Evolutionary conservation across 2,888 invertebrate species (phyloP).

Genomic region (Eupithecia pulchellata): DNA sequence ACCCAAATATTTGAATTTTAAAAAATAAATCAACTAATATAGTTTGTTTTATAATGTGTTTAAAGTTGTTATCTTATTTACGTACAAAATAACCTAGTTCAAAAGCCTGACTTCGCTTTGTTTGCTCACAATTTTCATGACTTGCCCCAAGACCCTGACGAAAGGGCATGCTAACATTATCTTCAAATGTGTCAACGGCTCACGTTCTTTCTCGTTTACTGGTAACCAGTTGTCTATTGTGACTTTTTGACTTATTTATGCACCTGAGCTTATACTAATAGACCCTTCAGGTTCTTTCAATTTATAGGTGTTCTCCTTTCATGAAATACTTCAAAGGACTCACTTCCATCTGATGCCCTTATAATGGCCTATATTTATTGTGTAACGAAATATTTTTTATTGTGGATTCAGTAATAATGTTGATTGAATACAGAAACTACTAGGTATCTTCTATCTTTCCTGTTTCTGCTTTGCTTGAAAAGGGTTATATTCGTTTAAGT

Average conservation of each 20-base stretch:
- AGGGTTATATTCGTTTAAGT: not conserved
- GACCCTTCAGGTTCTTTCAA: constrained; percentile 34
- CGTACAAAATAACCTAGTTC: not conserved
- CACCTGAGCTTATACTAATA: constrained; percentile 49
- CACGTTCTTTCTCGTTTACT: constrained; percentile 75
- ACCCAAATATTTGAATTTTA: not conserved
- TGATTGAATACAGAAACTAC: not conserved
- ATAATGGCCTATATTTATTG: too few species aligned
- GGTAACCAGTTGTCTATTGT: constrained; percentile 68
- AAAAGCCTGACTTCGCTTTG: not conserved
- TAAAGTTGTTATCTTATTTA: not conserved
- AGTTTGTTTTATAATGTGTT: not conserved
- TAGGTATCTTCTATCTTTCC: not conserved
- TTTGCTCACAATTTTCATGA: constrained; percentile 5
- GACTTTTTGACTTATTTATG: constrained; percentile 63
- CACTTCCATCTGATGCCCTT: not conserved
- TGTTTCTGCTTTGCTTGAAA: not conserved
- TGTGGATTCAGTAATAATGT: not conserved
- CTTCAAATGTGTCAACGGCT: constrained; percentile 84
- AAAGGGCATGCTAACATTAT: constrained; percentile 80
- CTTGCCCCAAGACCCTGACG: constrained; percentile 52
- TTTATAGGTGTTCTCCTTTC: constrained; percentile 20
- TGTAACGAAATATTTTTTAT: not conserved
- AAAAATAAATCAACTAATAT: not conserved
- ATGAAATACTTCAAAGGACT: not conserved